Evolutionary conservation across 2,888 invertebrate species (phyloP), one percentile per base, ranked within the genome.

Genomic region (Drosophila macrospina): DNA sequence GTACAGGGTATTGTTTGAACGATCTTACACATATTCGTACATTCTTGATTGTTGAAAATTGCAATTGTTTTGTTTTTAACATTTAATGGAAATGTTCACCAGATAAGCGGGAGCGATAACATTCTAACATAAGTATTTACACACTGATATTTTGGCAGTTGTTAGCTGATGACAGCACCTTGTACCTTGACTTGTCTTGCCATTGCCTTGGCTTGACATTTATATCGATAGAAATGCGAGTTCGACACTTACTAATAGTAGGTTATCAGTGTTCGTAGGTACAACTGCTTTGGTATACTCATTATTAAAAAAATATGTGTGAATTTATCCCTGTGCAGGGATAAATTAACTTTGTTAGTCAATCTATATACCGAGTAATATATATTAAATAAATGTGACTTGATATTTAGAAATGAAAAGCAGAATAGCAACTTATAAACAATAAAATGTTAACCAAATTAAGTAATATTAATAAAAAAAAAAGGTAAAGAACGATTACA

Each of bases 121-220:
- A 68, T 70, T 61, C 32, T 37, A 54, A 45, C 62, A 47, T 50
- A 59, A 15, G 37, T 51, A 68, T 62, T 59, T 56, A 48, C 57
- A 50, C 45, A 57, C 50, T 30, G 24, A 56, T 50, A 50, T 86
- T 80, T 82, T 78, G 80, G 80, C 71, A 86, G 70, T 65, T 64
- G 42, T 57, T 50, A 57, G 57, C 70, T 54, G 41, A 39, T 70
- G 80, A 54, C 62, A 79, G 37, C 42, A 60, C 42, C 34, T 54
- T 36, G 45, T 11, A 34, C 55, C 41, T 52, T 41, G 52, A 11
- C 10, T 32, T 39, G 39, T 30, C 28, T 15, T 54, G 41, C 11
- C 52, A 52, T 48, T 48, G 39, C 55, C 42, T 24, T 42, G 42
- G 20, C 42, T 47, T 45, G 48, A n/a, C 32, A 45, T 55, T 51